Evolutionary conservation across 2,113 vertebrate species (phyloP).

Genomic region (Myotis lucifugus): DNA sequence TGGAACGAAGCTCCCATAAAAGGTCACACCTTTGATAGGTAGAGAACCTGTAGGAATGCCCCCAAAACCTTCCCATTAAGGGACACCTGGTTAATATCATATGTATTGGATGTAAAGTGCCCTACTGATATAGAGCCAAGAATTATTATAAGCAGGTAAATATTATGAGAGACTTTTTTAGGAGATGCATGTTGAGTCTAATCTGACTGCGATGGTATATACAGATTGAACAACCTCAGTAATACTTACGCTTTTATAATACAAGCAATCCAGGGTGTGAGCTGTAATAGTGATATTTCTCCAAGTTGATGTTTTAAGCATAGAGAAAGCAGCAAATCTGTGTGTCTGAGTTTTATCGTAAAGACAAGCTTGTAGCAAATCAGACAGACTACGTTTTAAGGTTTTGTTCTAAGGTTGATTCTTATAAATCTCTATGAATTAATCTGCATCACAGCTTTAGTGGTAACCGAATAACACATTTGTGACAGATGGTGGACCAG

Average conservation of each 20-base stretch:
- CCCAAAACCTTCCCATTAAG: neutral
- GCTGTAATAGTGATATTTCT: neutral
- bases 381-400: conserved; percentile 24
- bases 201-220: neutral
- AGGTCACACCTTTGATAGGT: neutral
- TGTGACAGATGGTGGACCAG: conserved; percentile 80
- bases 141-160: neutral
- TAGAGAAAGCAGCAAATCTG: neutral
- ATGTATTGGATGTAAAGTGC: neutral
- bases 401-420: conserved; percentile 1
- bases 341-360: conserved; percentile 31
- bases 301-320: neutral
- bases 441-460: conserved; percentile 45
- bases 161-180: neutral
- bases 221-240: neutral
- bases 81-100: neutral
- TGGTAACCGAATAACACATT: conserved; percentile 63
- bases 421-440: conserved; percentile 15
- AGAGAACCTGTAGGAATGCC: neutral
- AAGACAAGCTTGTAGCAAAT: conserved; percentile 38
- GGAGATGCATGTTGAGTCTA: neutral
- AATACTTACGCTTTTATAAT: neutral
- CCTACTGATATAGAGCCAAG: neutral
- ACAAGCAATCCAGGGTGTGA: neutral
- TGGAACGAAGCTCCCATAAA: neutral